phyloP scores from a whole-genome alignment of 1,140 invertebrate species.

The Macrostomum lignano region DNA sequence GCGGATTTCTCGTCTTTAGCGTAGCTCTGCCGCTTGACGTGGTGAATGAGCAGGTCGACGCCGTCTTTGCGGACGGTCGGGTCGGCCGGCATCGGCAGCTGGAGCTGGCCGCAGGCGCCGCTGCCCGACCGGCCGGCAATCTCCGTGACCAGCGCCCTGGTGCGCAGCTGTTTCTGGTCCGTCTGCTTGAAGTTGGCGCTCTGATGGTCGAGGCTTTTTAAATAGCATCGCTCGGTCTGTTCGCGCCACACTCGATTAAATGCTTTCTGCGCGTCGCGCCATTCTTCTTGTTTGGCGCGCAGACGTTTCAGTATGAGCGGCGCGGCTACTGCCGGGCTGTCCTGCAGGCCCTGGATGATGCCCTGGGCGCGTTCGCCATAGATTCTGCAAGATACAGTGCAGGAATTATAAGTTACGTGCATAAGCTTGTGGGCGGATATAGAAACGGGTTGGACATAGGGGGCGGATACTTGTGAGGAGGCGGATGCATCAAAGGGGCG shows the following conservation, averaged over 20 bases:
- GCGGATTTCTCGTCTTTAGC: conserved; percentile 83
- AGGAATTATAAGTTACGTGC: too few relatives aligned
- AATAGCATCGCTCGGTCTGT: conserved; percentile 88
- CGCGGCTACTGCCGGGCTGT: conserved; percentile 57
- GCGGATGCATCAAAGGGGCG: too few relatives aligned
- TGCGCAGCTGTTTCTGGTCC: conserved; percentile 72
- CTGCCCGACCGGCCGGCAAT: conserved; percentile 70
- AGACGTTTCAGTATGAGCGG: conserved; percentile 51
- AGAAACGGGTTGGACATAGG: too few relatives aligned
- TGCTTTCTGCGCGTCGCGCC: conserved; percentile 69
- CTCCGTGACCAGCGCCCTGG: conserved; percentile 74
- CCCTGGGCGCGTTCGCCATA: conserved; percentile 72
- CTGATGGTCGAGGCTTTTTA: conserved; percentile 89
- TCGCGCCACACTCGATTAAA: conserved; percentile 94
- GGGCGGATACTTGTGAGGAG: too few relatives aligned
- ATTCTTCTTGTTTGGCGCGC: conserved; percentile 84
- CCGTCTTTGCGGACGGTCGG: conserved; percentile 84
- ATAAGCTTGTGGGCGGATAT: too few relatives aligned
- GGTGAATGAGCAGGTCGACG: conserved; percentile 73
- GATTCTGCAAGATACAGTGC: too few relatives aligned
- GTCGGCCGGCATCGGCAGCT: too few relatives aligned
- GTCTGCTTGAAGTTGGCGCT: conserved; percentile 93
- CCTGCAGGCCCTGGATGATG: conserved; percentile 67
- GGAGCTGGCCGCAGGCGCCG: too few relatives aligned
- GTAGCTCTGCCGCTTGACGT: conserved; percentile 74